phyloP scores from a whole-genome alignment of 2,113 vertebrate genomes.

The Rafetus swinhoei region DNA sequence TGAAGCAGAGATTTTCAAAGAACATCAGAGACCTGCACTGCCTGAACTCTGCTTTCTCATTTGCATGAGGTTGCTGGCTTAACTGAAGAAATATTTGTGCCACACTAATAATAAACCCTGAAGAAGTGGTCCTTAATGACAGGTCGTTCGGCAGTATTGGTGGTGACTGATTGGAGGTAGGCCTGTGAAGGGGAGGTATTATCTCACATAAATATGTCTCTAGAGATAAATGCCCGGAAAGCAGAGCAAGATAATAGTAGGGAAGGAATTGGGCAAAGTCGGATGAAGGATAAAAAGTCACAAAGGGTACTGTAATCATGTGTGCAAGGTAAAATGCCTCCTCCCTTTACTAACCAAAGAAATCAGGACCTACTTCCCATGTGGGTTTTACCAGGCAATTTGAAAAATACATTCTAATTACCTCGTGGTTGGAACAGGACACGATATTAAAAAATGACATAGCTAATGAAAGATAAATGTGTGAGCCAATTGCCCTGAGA shows the following conservation, averaged over 20 bases:
- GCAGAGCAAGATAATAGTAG: not conserved
- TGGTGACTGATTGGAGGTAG: not conserved
- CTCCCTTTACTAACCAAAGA: not conserved
- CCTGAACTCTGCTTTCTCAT: not conserved
- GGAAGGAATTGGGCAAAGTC: not conserved
- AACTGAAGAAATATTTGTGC: not conserved
- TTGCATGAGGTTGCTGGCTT: not conserved
- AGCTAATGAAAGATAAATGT: not conserved
- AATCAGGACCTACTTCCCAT: accelerated
- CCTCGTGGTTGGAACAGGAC: not conserved
- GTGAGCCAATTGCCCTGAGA: not conserved
- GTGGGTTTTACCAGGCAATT: not conserved
- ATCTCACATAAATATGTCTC: accelerated
- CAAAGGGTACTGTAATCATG: not conserved
- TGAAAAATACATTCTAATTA: not conserved
- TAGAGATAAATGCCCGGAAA: not conserved
- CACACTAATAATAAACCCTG: not conserved
- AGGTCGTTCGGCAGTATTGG: not conserved
- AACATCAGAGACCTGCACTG: accelerated
- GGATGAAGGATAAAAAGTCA: not conserved
- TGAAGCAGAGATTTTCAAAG: not conserved
- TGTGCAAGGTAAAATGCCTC: not conserved
- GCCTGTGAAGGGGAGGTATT: not conserved
- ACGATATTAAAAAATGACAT: not conserved
- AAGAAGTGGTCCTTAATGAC: not conserved